These are phyloP conservation scores for Eupithecia pulchellata DNA, from an alignment of 2,888 invertebrate genomes.

Conservation along the genomic window DNA sequence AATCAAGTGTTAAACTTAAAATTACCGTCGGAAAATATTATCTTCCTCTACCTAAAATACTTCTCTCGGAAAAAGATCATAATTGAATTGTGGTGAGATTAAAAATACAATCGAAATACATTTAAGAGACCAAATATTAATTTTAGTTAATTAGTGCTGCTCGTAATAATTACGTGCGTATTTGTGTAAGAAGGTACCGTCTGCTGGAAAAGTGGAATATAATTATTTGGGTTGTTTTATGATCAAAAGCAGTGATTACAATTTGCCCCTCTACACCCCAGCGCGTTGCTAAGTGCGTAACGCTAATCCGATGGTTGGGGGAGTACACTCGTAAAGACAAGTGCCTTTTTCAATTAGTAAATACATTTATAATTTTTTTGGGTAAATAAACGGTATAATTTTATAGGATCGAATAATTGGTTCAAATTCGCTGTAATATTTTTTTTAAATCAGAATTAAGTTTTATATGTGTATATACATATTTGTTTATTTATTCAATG, in stretches of 20 bases:
- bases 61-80: too few species aligned
- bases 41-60: too few species aligned
- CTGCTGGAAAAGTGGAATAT: slow-evolving; percentile 12
- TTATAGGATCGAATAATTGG: background rate
- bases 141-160: slow-evolving; percentile 5
- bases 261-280: slow-evolving; percentile 45
- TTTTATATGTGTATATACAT: background rate
- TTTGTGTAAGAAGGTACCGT: slow-evolving; percentile 10
- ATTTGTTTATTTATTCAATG: too few species aligned
- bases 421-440: background rate
- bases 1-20: too few species aligned
- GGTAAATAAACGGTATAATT: background rate
- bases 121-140: background rate
- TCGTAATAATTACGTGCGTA: background rate
- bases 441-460: background rate
- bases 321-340: slow-evolving; percentile 51
- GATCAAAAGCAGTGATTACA: slow-evolving; percentile 37
- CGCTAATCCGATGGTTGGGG: slow-evolving; percentile 58
- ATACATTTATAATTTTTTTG: background rate
- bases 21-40: too few species aligned
- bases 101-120: background rate
- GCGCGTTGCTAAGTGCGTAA: slow-evolving; percentile 65
- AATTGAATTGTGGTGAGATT: background rate
- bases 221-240: slow-evolving; percentile 30
- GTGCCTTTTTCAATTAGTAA: slow-evolving; percentile 28